Conservation (phyloP, 2,888 invertebrate species). For the Nomada lathburiana region DNA sequence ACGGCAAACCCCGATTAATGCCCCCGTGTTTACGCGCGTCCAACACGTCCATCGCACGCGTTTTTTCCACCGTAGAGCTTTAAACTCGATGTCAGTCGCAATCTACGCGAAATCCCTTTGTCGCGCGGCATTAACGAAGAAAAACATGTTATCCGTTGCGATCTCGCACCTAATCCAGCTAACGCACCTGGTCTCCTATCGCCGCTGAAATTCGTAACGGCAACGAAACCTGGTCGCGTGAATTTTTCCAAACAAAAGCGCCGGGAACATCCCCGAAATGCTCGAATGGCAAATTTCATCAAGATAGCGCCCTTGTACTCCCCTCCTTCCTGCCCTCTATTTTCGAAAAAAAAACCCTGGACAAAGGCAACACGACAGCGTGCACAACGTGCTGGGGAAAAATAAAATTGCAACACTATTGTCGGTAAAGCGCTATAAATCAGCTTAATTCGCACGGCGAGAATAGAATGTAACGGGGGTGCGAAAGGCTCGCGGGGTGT, state of each 20-base stretch:
- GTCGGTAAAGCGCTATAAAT: slow-evolving; percentile 70
- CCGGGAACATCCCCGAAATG: neutral
- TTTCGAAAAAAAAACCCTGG: neutral
- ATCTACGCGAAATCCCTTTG: slow-evolving; percentile 57
- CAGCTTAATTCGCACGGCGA: slow-evolving; percentile 67
- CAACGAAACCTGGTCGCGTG: slow-evolving; percentile 7
- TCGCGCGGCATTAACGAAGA: slow-evolving; percentile 58
- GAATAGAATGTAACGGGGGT: slow-evolving; percentile 53
- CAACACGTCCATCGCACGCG: slow-evolving; percentile 23
- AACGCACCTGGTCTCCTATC: slow-evolving; percentile 48
- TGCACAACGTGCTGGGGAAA: neutral
- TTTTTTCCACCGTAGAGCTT: slow-evolving; percentile 35
- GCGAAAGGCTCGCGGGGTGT: slow-evolving; percentile 6
- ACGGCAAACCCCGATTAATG: neutral
- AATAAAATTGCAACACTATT: slow-evolving; percentile 55
- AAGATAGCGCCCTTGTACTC: no score
- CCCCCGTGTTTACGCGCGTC: slow-evolving; percentile 44
- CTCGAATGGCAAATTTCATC: slow-evolving; percentile 5
- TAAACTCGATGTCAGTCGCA: slow-evolving; percentile 56
- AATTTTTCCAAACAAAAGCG: slow-evolving; percentile 15
- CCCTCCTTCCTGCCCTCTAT: neutral
- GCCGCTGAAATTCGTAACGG: slow-evolving; percentile 24
- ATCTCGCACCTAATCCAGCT: slow-evolving; percentile 62
- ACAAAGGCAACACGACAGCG: neutral
- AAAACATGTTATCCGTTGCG: slow-evolving; percentile 59